A percentile compares a stretch with the other conserved stretches of the same genome.
phyloP scores from a whole-genome alignment of 2,888 invertebrate species.

The Drosophila austrosaltans region DNA sequence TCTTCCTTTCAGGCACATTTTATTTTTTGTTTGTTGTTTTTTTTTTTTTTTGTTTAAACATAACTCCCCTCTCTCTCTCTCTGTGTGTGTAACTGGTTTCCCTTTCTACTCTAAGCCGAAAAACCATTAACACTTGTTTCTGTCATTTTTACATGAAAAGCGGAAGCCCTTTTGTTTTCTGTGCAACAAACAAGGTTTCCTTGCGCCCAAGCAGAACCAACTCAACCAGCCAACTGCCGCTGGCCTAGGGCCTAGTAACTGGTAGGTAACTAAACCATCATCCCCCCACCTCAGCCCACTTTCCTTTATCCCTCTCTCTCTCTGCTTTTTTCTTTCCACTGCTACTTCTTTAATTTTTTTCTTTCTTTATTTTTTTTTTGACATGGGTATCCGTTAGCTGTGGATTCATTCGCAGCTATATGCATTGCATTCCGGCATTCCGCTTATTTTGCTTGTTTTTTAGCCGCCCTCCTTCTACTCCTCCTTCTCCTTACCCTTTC shows the following conservation, averaged over 20 bases:
- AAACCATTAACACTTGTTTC: slow-evolving; percentile 79
- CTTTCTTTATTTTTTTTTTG: slow-evolving; percentile 56
- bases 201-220: slow-evolving; percentile 39
- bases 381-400: slow-evolving; percentile 74
- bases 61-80: slow-evolving; percentile 7
- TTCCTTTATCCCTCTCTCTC: not conserved
- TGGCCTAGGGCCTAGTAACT: slow-evolving; percentile 45
- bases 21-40: not conserved
- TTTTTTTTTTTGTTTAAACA: too few relatives aligned
- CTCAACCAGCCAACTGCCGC: slow-evolving; percentile 46
- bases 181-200: slow-evolving; percentile 77
- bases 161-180: slow-evolving; percentile 77
- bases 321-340: not conserved
- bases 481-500: not conserved
- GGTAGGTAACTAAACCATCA: slow-evolving; percentile 8
- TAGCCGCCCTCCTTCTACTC: not conserved
- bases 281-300: not conserved
- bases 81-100: not conserved
- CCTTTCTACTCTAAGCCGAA: slow-evolving; percentile 60
- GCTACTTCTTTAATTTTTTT: slow-evolving; percentile 21
- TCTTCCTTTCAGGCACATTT: slow-evolving; percentile 2
- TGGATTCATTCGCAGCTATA: slow-evolving; percentile 64
- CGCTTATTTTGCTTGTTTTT: slow-evolving; percentile 62
- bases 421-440: slow-evolving; percentile 44
- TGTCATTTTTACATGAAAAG: slow-evolving; percentile 77